Percentiles rank a stretch among this genome's conserved stretches.
Conservation (phyloP, 2,797 vertebrate species). For the Bradypodion ventrale region DNA sequence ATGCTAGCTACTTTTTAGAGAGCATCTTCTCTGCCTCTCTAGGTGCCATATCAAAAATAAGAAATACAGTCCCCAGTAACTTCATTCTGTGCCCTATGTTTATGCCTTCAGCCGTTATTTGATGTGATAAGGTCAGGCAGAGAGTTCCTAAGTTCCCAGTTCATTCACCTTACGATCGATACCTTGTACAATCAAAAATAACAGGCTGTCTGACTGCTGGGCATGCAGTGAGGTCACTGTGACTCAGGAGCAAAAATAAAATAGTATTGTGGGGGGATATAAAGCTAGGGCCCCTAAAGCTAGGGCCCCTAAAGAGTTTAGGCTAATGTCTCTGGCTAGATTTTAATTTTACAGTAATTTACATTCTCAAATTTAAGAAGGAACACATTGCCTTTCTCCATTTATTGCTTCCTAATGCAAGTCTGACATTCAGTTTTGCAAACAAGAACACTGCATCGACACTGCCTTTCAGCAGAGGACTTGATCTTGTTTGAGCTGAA, state of each 20-base stretch:
- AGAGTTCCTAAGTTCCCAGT: neutral
- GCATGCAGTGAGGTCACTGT: neutral
- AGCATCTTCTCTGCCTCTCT: neutral
- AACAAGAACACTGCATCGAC: neutral
- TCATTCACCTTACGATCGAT: neutral
- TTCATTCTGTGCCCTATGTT: neutral
- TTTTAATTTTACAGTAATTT: too few species aligned
- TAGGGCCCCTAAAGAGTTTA: too few species aligned
- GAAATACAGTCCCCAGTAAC: neutral
- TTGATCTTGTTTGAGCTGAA: neutral
- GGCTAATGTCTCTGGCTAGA: too few species aligned
- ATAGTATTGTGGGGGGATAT: neutral
- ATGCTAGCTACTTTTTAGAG: neutral
- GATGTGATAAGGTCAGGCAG: neutral
- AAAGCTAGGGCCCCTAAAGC: neutral
- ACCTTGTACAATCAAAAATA: neutral
- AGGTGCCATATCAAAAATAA: neutral
- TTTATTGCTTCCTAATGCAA: neutral
- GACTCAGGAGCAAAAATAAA: neutral
- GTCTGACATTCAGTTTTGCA: neutral
- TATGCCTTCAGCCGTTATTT: neutral
- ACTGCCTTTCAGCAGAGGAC: neutral
- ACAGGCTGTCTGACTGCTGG: neutral
- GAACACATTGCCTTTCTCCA: neutral
- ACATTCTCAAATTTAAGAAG: too few species aligned